Evolutionary conservation across 2,113 vertebrate genomes (phyloP).

Genomic region (Platichthys flesus): DNA sequence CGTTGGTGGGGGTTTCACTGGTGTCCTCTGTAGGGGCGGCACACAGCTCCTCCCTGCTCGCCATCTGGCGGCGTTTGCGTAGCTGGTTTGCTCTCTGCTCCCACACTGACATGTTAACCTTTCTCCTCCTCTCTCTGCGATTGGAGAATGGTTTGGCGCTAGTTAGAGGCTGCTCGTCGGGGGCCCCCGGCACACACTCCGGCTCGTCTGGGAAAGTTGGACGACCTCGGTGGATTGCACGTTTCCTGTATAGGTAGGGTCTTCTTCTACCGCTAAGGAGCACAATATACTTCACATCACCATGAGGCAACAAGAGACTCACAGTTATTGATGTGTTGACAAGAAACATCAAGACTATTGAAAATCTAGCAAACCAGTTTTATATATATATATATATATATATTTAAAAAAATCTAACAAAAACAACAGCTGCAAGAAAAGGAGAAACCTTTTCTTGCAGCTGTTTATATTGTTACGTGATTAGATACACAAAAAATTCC

Average conservation of each 20-base stretch:
- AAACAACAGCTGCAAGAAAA: conserved; percentile 61
- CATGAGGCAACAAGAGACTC: not conserved
- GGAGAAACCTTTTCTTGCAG: conserved; percentile 62
- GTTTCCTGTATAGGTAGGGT: conserved; percentile 85
- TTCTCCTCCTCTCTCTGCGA: conserved; percentile 91
- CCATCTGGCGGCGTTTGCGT: conserved; percentile 93
- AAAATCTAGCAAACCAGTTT: conserved; percentile 45
- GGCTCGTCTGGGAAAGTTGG: conserved; percentile 76
- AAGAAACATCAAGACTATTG: conserved; percentile 33
- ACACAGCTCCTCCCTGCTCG: conserved; percentile 95
- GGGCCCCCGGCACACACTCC: conserved; percentile 18
- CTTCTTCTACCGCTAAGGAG: conserved; percentile 81
- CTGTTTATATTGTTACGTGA: conserved; percentile 48
- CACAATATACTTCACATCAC: conserved; percentile 57
- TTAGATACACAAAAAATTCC: conserved; percentile 45
- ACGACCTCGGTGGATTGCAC: conserved; percentile 83
- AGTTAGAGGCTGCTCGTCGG: conserved; percentile 50
- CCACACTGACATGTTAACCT: conserved; percentile 97
- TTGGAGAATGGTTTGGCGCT: conserved; percentile 69
- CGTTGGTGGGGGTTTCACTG: conserved; percentile 69
- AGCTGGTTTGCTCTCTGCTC: conserved; percentile 97
- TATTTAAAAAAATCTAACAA: conserved; percentile 27
- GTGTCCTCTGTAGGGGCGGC: conserved; percentile 76
- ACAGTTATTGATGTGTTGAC: conserved; percentile 24
- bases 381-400: not conserved